These are phyloP conservation scores for Ornithoptera alexandrae DNA, from an alignment of 2,888 invertebrate genomes.

Conservation along the genomic window DNA sequence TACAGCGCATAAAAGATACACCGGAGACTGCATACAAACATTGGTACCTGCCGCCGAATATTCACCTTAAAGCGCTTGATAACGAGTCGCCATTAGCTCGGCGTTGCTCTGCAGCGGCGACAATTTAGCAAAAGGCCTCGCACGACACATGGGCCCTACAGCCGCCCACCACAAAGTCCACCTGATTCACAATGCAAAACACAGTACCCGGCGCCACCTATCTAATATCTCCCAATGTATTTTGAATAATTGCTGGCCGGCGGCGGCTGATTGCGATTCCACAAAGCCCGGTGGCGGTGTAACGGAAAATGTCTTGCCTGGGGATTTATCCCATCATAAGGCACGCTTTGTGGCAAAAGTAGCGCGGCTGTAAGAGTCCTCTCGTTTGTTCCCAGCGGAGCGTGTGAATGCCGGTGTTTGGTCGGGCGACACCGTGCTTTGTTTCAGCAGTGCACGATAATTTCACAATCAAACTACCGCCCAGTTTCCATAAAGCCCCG, in stretches of 20 bases:
- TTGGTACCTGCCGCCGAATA: constrained; percentile 29
- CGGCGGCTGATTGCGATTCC: constrained; percentile 67
- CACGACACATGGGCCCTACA: constrained; percentile 64
- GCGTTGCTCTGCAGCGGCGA: constrained; percentile 48
- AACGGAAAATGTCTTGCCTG: constrained; percentile 67
- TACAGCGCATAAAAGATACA: constrained; percentile 28
- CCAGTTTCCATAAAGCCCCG: background rate
- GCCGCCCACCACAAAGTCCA: constrained; percentile 62
- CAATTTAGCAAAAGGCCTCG: constrained; percentile 65
- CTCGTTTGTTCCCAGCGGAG: constrained; percentile 26
- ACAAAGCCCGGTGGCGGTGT: constrained; percentile 54
- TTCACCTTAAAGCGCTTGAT: constrained; percentile 41
- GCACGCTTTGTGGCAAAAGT: constrained; percentile 42
- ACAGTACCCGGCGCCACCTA: constrained; percentile 69
- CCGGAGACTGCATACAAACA: constrained; percentile 26
- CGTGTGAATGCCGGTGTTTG: background rate
- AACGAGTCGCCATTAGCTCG: constrained; percentile 41
- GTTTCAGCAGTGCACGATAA: constrained; percentile 6
- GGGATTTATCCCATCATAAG: constrained; percentile 46
- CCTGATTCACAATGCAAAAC: constrained; percentile 78
- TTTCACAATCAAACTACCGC: constrained; percentile 9
- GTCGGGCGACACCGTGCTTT: constrained; percentile 6
- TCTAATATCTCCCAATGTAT: constrained; percentile 78
- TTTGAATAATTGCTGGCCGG: constrained; percentile 76
- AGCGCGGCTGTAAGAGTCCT: constrained; percentile 30